Evolutionary conservation across 1,140 invertebrate genomes (phyloP), one percentile per base, ranked within the genome.

Genomic region (Drosophila pachea): DNA sequence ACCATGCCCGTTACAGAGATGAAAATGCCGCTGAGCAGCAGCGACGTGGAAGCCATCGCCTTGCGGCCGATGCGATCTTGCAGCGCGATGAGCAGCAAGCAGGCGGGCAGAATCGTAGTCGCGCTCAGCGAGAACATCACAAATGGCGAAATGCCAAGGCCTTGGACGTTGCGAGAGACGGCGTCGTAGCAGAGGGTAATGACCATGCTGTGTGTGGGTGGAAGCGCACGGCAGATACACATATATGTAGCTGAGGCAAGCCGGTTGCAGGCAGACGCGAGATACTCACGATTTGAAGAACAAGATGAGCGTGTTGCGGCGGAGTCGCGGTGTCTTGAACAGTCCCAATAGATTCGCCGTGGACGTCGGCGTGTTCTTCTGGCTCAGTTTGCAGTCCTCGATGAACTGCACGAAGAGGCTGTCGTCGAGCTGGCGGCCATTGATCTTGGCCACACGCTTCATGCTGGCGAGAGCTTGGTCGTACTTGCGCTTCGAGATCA

Each of bases 171-270:
- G n/a, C 92, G 88, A 0, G 92, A 91, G 59, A 93, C 91, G 2
- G 92, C 92, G 76, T 93, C 92, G 69, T 92, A 93, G 68, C 91
- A 91, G 31, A 93, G 86, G 12, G 91, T 92, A 70, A 93, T 90
- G 32, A 93, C 89, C 90, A 93, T 92, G 56, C 91, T 91, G 73
- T 40, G 88, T 31, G 69, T 9, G 74, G 36, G 16, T 11, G 43
- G 32, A 33, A 38, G 58, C 36, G 31, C 5, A 14, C 7, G 11
- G 36, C 22, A 56, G 49, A 74, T 53, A 50, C 0, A 48, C 36
- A 55, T 31, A 33, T 7, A 16, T 11, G 4, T 29, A 0, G 42
- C 12, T 42, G 8, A 40, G 14, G 7, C n/a, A 7, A 45, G 8
- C 45, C 0, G 47, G 33, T 4, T 45, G 5, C 3, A n/a, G 5